These are phyloP conservation scores for Antheraea pernyi DNA, from an alignment of 1,140 invertebrate genomes.

Conservation along the genomic window DNA sequence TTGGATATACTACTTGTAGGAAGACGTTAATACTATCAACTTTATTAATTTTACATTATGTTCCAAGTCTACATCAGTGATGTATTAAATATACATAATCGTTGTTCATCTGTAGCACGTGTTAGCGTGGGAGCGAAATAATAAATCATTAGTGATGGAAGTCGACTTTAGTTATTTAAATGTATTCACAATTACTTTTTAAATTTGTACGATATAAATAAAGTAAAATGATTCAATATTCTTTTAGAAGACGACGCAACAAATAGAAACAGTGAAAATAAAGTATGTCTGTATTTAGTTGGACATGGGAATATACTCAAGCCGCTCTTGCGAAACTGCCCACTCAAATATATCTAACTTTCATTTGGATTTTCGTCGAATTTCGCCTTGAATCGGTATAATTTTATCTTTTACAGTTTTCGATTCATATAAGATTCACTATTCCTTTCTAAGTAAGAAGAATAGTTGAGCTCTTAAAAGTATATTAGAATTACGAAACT, in stretches of 20 bases:
- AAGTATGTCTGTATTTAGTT: not conserved
- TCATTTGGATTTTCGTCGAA: not conserved
- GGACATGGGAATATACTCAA: not conserved
- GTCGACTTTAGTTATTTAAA: not conserved
- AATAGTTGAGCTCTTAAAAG: too few relatives aligned
- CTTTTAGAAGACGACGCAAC: not conserved
- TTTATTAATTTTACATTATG: not conserved
- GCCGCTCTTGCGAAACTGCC: not conserved
- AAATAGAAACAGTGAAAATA: not conserved
- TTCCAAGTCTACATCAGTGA: not conserved
- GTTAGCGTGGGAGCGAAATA: not conserved
- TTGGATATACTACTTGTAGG: not conserved
- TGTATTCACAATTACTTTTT: not conserved
- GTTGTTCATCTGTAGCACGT: not conserved
- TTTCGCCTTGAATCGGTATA: not conserved
- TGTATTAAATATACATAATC: not conserved
- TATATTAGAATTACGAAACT: too few relatives aligned
- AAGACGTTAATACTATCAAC: not conserved
- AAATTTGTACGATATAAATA: not conserved
- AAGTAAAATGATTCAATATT: not conserved
- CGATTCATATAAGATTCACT: not conserved
- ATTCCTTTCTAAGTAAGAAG: too few relatives aligned
- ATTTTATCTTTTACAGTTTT: not conserved
- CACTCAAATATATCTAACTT: not conserved
- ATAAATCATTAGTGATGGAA: not conserved